Conservation (phyloP, 1,140 invertebrate species). For the Tachypleus tridentatus region DNA sequence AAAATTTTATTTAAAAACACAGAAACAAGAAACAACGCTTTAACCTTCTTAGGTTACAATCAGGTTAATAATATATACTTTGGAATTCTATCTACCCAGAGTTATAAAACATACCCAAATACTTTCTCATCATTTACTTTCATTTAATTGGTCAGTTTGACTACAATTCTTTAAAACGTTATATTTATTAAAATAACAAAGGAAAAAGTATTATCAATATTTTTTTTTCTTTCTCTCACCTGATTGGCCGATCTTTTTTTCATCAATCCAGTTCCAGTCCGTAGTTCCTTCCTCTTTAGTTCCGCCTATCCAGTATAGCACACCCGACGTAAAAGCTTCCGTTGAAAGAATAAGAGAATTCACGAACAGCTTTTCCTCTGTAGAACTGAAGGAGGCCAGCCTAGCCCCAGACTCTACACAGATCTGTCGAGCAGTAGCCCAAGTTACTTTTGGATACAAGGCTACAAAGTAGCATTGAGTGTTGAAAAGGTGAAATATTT, state of each 20-base stretch:
- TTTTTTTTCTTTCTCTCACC: too few relatives aligned
- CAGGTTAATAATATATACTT: too few relatives aligned
- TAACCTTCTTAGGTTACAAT: too few relatives aligned
- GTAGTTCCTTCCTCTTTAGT: slow-evolving; percentile 27
- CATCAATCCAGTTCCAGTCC: slow-evolving; percentile 46
- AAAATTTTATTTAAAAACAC: too few relatives aligned
- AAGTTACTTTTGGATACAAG: slow-evolving; percentile 55
- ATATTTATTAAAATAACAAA: too few relatives aligned
- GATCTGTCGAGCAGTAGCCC: slow-evolving; percentile 55
- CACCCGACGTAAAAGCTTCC: slow-evolving; percentile 50
- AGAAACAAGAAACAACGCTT: too few relatives aligned
- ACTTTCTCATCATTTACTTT: too few relatives aligned
- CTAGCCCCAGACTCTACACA: slow-evolving; percentile 47
- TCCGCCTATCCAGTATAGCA: slow-evolving; percentile 52
- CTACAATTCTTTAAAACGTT: too few relatives aligned
- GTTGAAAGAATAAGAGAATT: slow-evolving; percentile 47
- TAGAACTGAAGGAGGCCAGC: slow-evolving; percentile 11
- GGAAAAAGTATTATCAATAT: too few relatives aligned
- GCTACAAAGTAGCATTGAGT: slow-evolving; percentile 52
- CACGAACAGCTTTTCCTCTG: slow-evolving; percentile 41
- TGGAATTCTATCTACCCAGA: too few relatives aligned
- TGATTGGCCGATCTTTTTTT: slow-evolving; percentile 20
- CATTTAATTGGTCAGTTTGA: too few relatives aligned
- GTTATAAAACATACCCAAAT: too few relatives aligned
- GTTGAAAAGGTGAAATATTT: slow-evolving; percentile 16